phyloP scores from a whole-genome alignment of 2,797 vertebrate genomes.

The Enteromius argenteus region DNA sequence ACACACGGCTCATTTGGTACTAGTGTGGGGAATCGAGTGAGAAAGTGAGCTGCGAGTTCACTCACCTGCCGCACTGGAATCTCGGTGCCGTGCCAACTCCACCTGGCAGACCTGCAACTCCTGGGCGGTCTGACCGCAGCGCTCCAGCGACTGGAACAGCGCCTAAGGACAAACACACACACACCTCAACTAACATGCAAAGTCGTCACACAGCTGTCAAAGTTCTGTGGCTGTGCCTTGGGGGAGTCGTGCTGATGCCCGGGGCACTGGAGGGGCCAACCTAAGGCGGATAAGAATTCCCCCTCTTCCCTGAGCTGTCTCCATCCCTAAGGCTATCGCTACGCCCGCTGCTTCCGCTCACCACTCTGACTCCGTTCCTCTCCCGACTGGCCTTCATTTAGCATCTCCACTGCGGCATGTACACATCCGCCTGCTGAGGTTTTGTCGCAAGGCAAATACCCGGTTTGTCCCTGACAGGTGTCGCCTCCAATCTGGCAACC shows the following conservation, averaged over 20 bases:
- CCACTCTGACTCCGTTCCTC: slow-evolving; percentile 66
- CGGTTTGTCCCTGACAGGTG: slow-evolving; percentile 75
- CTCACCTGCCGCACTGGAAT: slow-evolving; percentile 70
- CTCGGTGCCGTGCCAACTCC: slow-evolving; percentile 75
- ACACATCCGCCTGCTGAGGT: slow-evolving; percentile 69
- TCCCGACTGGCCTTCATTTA: slow-evolving; percentile 71
- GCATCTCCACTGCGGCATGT: slow-evolving; percentile 71
- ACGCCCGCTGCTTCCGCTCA: slow-evolving; percentile 67
- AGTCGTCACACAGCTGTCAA: slow-evolving; percentile 74
- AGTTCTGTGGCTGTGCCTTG: slow-evolving; percentile 71
- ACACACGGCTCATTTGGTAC: slow-evolving; percentile 31
- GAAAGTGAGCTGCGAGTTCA: not conserved
- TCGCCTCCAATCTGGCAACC: slow-evolving; percentile 73
- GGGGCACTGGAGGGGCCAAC: slow-evolving; percentile 70
- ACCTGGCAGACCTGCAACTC: slow-evolving; percentile 73
- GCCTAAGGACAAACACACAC: slow-evolving; percentile 59
- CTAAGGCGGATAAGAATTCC: slow-evolving; percentile 72
- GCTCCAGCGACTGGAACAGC: slow-evolving; percentile 68
- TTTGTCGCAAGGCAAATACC: slow-evolving; percentile 38
- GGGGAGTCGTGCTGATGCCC: slow-evolving; percentile 72
- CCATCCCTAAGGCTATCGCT: slow-evolving; percentile 69
- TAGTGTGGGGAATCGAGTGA: not conserved
- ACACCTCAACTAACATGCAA: slow-evolving; percentile 54
- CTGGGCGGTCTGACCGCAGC: slow-evolving; percentile 72
- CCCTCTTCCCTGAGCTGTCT: slow-evolving; percentile 48